A percentile compares a stretch with the other conserved stretches of the same genome.
Conservation (phyloP, 2,888 invertebrate species). For the Cosmia trapezina region DNA sequence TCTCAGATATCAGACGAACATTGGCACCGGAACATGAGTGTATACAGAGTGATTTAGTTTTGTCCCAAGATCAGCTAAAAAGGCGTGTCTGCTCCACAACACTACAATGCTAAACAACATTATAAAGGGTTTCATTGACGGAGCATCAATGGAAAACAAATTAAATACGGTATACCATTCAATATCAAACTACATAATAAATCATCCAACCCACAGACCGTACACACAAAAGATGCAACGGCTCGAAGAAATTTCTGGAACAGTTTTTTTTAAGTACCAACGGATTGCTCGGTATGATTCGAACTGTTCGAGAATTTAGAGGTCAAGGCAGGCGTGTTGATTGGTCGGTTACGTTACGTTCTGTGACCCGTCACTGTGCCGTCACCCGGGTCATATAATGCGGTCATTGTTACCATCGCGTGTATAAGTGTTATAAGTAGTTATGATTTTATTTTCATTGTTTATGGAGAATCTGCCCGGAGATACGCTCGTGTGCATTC, state of each 20-base stretch:
- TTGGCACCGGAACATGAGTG: too few relatives aligned
- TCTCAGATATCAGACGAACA: neutral
- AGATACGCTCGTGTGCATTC: conserved; percentile 10
- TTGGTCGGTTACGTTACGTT: conserved; percentile 30
- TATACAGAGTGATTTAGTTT: conserved; percentile 3
- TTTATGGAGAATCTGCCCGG: conserved; percentile 3
- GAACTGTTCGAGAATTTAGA: conserved; percentile 42
- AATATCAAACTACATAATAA: conserved; percentile 10
- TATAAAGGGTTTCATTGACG: conserved; percentile 34
- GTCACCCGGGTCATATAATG: conserved; percentile 43
- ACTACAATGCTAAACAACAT: conserved; percentile 18
- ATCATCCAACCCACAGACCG: conserved; percentile 3
- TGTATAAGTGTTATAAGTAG: too few relatives aligned
- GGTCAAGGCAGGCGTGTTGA: conserved; percentile 54
- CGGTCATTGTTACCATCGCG: conserved; percentile 50
- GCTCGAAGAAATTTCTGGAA: conserved; percentile 44
- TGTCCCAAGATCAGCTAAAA: neutral
- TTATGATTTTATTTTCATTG: conserved; percentile 27
- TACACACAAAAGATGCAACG: conserved; percentile 45
- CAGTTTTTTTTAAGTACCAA: conserved; percentile 21
- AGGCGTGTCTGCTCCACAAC: conserved; percentile 1
- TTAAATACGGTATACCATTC: conserved; percentile 31
- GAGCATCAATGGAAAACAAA: conserved; percentile 38
- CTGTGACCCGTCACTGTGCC: conserved; percentile 29
- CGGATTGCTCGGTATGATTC: conserved; percentile 22